A percentile compares a stretch with the other conserved stretches of the same genome.
phyloP scores from a whole-genome alignment of 1,140 invertebrate genomes.

The Drosophila subpulchrella region DNA sequence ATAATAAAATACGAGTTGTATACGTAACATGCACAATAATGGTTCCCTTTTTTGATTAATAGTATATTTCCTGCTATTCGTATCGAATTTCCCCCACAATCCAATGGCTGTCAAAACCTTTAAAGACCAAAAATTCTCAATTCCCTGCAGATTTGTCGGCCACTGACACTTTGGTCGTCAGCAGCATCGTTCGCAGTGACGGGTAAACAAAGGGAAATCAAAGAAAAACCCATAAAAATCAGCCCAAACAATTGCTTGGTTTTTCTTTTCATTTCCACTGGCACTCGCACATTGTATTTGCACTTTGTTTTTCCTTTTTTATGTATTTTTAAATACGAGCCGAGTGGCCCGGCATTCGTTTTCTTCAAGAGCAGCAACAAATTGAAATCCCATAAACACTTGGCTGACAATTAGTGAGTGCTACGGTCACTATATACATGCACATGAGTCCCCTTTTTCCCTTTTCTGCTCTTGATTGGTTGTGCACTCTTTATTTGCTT shows the following conservation, averaged over 20 bases:
- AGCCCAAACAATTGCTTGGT: slow-evolving; percentile 40
- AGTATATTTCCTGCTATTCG: not conserved
- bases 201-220: slow-evolving; percentile 42
- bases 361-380: slow-evolving; percentile 41
- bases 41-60: not conserved
- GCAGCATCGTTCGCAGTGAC: slow-evolving; percentile 37
- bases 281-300: slow-evolving; percentile 22
- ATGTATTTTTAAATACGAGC: slow-evolving; percentile 73
- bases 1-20: too few species aligned
- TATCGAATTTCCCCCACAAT: slow-evolving; percentile 12
- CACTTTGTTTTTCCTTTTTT: slow-evolving; percentile 30
- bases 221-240: slow-evolving; percentile 37
- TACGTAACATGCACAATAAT: too few species aligned
- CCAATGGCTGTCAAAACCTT: slow-evolving; percentile 19
- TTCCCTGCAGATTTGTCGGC: slow-evolving; percentile 20
- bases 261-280: slow-evolving; percentile 6
- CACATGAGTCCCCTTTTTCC: not conserved
- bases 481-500: slow-evolving; percentile 40
- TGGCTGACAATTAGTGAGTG: slow-evolving; percentile 72
- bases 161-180: slow-evolving; percentile 37
- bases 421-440: slow-evolving; percentile 43
- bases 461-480: slow-evolving; percentile 21
- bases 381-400: slow-evolving; percentile 70
- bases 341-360: slow-evolving; percentile 1
- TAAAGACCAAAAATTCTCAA: slow-evolving; percentile 33